Conservation (phyloP, 2,797 vertebrate genomes). For the Spinus olivaceus region DNA sequence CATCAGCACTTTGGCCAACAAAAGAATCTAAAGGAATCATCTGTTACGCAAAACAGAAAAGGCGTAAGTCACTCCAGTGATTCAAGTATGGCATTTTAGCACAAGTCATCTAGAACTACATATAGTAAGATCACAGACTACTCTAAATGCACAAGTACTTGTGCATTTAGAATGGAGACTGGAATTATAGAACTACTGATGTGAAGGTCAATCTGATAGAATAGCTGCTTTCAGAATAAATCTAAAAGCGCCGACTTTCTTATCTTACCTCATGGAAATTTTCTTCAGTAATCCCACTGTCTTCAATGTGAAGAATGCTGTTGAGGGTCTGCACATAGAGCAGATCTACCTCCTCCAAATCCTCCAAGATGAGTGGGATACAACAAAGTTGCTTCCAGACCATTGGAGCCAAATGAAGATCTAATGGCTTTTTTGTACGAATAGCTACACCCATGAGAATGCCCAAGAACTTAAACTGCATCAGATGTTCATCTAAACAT, state of each 20-base stretch:
- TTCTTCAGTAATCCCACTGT: constrained; percentile 85
- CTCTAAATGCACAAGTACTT: neutral
- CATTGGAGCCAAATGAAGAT: constrained; percentile 83
- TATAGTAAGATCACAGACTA: neutral
- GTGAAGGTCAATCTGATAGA: neutral
- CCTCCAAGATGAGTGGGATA: constrained; percentile 82
- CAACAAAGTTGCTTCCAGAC: constrained; percentile 88
- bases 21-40: constrained; percentile 87
- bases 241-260: rapidly evolving
- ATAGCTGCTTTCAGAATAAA: neutral
- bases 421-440: constrained; percentile 85
- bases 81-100: neutral
- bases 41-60: constrained; percentile 57
- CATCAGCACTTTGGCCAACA: constrained; percentile 85
- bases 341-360: constrained; percentile 85
- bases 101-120: neutral
- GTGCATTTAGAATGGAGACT: neutral
- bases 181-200: neutral
- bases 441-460: constrained; percentile 87
- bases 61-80: neutral
- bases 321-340: constrained; percentile 86
- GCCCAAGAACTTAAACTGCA: constrained; percentile 86
- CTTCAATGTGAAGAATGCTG: constrained; percentile 91
- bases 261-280: constrained; percentile 82
- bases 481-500: constrained; percentile 81